Percentiles rank a stretch among this genome's conserved stretches.
phyloP scores from a whole-genome alignment of 2,888 invertebrate species.

The Slavum lentiscoides region DNA sequence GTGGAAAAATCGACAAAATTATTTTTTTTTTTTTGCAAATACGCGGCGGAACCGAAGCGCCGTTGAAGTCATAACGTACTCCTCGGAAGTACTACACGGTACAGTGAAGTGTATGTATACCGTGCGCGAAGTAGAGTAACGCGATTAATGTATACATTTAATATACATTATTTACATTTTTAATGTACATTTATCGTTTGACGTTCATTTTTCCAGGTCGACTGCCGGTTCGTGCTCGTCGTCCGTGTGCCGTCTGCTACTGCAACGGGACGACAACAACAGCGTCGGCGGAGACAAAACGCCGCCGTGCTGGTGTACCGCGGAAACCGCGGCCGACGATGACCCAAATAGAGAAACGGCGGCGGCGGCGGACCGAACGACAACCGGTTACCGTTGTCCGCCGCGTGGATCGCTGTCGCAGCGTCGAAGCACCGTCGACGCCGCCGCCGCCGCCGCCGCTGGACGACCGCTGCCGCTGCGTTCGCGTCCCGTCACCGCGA shows the following conservation, averaged over 20 bases:
- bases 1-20: too few relatives aligned
- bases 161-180: too few relatives aligned
- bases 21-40: too few relatives aligned
- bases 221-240: slow-evolving; percentile 50
- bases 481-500: slow-evolving; percentile 47
- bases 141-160: too few relatives aligned
- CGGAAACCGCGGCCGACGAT: slow-evolving; percentile 58
- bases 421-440: slow-evolving; percentile 52
- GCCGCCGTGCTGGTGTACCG: slow-evolving; percentile 59
- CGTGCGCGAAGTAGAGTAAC: too few relatives aligned
- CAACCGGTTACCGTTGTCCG: slow-evolving; percentile 54
- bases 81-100: too few relatives aligned
- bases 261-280: slow-evolving; percentile 2
- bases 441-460: slow-evolving; percentile 55
- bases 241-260: slow-evolving; percentile 53
- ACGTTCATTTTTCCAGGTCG: slow-evolving; percentile 35
- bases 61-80: too few relatives aligned
- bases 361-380: slow-evolving; percentile 58
- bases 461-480: slow-evolving; percentile 23
- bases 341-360: slow-evolving; percentile 60
- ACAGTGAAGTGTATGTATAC: too few relatives aligned
- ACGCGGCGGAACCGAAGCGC: too few relatives aligned
- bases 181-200: too few relatives aligned
- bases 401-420: slow-evolving; percentile 55
- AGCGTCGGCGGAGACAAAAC: slow-evolving; percentile 51